phyloP scores from a whole-genome alignment of 2,888 invertebrate species.

The Tubiluchus corallicola region DNA sequence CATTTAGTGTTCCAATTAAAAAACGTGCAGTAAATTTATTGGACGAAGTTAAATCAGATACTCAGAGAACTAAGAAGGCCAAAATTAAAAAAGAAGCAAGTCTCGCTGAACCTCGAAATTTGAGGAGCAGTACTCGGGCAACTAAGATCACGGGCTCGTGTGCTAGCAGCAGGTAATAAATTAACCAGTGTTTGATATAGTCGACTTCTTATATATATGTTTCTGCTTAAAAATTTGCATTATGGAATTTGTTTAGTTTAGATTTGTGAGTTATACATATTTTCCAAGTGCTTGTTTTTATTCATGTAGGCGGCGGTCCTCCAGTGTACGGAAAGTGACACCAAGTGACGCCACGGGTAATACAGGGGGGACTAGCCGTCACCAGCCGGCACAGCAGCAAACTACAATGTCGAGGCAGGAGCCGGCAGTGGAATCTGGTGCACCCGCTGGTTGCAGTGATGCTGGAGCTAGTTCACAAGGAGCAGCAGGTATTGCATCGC shows the following conservation, averaged over 20 bases:
- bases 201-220: no score
- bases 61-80: no score
- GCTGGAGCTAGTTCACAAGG: conserved; percentile 14
- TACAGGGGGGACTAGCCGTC: conserved; percentile 5
- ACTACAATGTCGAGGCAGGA: no score
- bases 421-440: no score
- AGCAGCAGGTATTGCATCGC: conserved; percentile 13
- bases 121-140: conserved; percentile 9
- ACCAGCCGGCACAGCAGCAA: not conserved
- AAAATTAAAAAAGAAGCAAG: no score
- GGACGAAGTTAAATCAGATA: no score
- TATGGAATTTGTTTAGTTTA: conserved; percentile 10
- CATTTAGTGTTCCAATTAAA: no score
- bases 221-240: no score
- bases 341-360: conserved; percentile 15
- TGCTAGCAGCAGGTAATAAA: conserved; percentile 39
- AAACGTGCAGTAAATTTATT: no score
- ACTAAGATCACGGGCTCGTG: conserved; percentile 44
- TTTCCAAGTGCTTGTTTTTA: conserved; percentile 9
- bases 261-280: conserved; percentile 8
- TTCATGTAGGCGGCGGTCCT: conserved; percentile 32
- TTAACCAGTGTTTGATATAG: not conserved
- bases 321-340: conserved; percentile 30
- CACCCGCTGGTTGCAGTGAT: conserved; percentile 14
- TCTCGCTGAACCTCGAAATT: not conserved